A percentile compares a stretch with the other conserved stretches of the same genome.
These are phyloP conservation scores for Taxidea taxus DNA, from an alignment of 2,113 vertebrate species.

Conservation along the genomic window DNA sequence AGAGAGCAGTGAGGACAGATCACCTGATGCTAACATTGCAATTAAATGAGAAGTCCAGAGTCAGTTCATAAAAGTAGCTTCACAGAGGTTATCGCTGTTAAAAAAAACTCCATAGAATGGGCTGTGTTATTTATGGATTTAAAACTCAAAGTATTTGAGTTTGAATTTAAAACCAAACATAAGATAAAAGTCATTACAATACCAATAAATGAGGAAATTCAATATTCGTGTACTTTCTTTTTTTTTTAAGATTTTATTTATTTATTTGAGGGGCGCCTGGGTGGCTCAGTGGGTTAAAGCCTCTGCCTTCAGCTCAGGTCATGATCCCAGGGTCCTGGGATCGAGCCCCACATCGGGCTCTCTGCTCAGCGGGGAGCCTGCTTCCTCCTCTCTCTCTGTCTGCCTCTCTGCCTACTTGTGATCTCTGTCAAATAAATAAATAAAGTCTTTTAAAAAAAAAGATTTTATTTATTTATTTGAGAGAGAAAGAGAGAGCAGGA, in stretches of 20 bases:
- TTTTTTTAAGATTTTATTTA: neutral
- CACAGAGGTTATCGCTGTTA: neutral
- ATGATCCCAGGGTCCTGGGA: too few species aligned
- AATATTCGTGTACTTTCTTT: neutral
- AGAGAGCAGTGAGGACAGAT: neutral
- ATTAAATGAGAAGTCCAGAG: neutral
- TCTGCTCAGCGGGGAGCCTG: too few species aligned
- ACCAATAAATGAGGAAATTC: neutral
- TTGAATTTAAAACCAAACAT: neutral
- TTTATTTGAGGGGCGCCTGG: too few species aligned
- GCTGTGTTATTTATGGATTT: neutral
- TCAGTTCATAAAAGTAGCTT: neutral
- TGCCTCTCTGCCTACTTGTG: too few species aligned
- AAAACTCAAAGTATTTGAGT: neutral
- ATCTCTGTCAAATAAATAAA: too few species aligned
- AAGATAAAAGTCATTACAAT: neutral
- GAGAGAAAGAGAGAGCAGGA: neutral
- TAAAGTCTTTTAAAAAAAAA: too few species aligned
- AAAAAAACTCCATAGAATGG: neutral
- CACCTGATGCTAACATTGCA: neutral
- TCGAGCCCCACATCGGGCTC: too few species aligned
- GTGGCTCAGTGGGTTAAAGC: too few species aligned
- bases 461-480: neutral
- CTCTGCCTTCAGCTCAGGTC: too few species aligned
- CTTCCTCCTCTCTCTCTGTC: too few species aligned